Base-by-base conservation (phyloP, 2,113 vertebrate genomes). In the Chloropsis cyanopogon region DNA sequence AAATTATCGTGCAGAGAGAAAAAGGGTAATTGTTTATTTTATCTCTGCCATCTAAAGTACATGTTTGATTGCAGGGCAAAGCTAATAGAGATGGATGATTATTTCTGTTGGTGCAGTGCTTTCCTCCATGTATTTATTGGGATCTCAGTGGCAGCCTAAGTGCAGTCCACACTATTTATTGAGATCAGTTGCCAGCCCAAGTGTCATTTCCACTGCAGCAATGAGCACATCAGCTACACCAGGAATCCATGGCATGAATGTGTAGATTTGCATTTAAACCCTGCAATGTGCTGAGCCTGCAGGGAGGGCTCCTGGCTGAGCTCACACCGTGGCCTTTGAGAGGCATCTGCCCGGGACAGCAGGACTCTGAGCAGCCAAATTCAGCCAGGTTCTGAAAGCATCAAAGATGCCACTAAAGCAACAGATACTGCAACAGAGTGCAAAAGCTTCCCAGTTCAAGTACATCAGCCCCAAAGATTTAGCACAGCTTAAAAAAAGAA, bases 31-130 rank as follows among this genome's bases (percentile, higher is more conserved):
- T 77, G 49, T 56, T 92, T 69, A 44, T 94, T 83, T 77, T 63
- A 37, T 80, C 37, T 52, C 2, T 46, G 65, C 72, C 72, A 28
- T 70, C 79, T 86, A 23, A 56, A 89, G 77, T 44, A 29, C 4
- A 14, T 95, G 90, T 69, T 70, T 82, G 91, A 78, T 95, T 92
- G 92, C 83, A 90, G 90, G 47, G 89, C 87, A 84, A 68, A 78
- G 79, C 49, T 93, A 76, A 78, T 49, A 57, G 41, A 77, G 47
- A 64, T 69, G 78, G 66, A 42, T 78, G 95, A 65, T 47, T 52
- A 52, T 39, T 95, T 89, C 80, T 93, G 47, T 75, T 72, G 7
- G 1, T 65, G 50, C 66, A 86, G n/a, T 14, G 4, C 90, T 57
- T 61, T 87, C 66, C 41, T 88, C 56, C 14, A 0, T 63, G 71